Conservation (phyloP, 30 jellyfish, hydroid and myxozoan species). For the Aurelia sp. region DNA sequence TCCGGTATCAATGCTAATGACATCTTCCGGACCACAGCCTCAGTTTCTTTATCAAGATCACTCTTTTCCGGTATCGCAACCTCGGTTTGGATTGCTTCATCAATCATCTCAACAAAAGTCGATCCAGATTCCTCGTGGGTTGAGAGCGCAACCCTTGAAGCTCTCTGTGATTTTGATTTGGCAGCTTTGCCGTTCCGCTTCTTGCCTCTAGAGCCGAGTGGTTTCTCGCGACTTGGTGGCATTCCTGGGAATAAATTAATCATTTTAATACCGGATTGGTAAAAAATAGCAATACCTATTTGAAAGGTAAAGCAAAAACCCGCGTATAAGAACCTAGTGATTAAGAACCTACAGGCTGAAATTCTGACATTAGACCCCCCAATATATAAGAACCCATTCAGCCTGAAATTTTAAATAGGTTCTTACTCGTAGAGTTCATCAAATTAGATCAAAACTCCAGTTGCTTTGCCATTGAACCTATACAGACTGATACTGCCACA, state of each 20-base stretch:
- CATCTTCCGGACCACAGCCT: constrained; percentile 22
- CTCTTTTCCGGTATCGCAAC: constrained; percentile 46
- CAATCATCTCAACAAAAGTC: constrained; percentile 41
- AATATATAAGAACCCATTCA: too few relatives aligned
- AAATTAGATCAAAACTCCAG: too few relatives aligned
- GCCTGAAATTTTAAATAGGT: too few relatives aligned
- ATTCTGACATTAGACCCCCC: too few relatives aligned
- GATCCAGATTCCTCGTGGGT: constrained; percentile 23
- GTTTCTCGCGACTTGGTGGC: constrained; percentile 62
- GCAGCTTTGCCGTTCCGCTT: constrained; percentile 39
- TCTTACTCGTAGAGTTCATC: too few relatives aligned
- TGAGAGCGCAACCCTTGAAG: constrained; percentile 13
- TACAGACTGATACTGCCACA: too few relatives aligned
- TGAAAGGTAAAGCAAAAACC: too few relatives aligned
- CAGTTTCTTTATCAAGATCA: constrained; percentile 10
- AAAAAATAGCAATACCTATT: too few relatives aligned
- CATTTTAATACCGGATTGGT: too few relatives aligned
- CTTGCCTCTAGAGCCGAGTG: constrained; percentile 45
- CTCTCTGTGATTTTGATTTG: constrained; percentile 17
- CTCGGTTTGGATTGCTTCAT: constrained; percentile 64
- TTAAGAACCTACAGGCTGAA: too few relatives aligned
- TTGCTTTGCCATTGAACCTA: too few relatives aligned
- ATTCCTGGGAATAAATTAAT: neutral
- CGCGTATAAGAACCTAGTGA: too few relatives aligned
- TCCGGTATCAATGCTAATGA: constrained; percentile 34